phyloP scores from a whole-genome alignment of 92 coral and sea anemone genomes.

The Epizoanthus scotinus region DNA sequence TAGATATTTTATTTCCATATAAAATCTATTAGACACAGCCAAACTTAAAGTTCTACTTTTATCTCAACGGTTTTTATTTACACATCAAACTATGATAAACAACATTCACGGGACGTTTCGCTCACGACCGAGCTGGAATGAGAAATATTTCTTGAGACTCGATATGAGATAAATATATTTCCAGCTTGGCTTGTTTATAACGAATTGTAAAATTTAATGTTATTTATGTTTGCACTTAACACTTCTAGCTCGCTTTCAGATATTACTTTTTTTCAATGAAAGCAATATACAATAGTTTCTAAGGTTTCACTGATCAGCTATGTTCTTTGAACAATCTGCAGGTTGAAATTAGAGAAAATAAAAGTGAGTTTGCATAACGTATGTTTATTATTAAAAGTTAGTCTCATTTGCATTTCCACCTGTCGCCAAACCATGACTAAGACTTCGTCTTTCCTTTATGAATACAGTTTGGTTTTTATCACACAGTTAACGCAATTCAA shows the following conservation, averaged over 20 bases:
- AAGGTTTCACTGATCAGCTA: not conserved
- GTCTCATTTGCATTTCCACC: not conserved
- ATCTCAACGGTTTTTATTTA: not conserved
- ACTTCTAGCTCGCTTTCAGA: not conserved
- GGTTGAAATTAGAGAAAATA: not conserved
- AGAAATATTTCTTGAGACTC: not conserved
- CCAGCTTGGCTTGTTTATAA: not conserved
- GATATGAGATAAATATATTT: not conserved
- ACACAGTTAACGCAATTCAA: not conserved
- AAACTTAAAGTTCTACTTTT: not conserved
- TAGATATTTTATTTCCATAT: not conserved
- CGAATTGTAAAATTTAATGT: constrained; percentile 1
- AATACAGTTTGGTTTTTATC: not conserved
- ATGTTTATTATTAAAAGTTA: not conserved
- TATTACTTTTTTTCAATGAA: not conserved
- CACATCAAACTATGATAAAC: not conserved
- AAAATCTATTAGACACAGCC: not conserved
- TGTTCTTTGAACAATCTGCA: not conserved
- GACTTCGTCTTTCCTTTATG: not conserved
- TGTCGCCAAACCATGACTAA: not conserved
- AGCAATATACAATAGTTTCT: not conserved
- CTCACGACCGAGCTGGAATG: not conserved
- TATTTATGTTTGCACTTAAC: not conserved
- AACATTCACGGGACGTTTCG: not conserved
- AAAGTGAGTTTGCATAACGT: not conserved